Base-by-base conservation (phyloP, 2,888 invertebrate species). In the Plebejus anna region DNA sequence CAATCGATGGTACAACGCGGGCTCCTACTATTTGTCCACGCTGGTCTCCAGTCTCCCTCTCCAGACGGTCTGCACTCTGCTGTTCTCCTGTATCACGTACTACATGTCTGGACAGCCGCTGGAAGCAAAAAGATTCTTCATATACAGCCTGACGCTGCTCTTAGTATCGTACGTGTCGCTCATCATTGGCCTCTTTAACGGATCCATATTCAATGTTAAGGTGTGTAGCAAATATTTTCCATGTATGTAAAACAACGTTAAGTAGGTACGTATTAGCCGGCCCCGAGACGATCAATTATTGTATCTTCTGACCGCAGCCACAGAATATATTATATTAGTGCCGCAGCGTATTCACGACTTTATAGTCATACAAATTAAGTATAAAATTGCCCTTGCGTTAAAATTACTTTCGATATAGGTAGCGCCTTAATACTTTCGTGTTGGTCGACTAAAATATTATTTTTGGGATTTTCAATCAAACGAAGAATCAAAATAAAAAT, bases 1-100 rank as follows among this genome's bases (percentile, higher is more conserved):
- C 83, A 98, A 98, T 90, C 95, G 97, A 78, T 98, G 98, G 98
- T 98, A 98, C 89, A 97, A 97, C 32, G 90, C 98, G 2, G 96
- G 96, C 75, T 96, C 97, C 0, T 98, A 97, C 89, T 98, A 97
- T 85, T 88, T 96, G 32, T 97, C 98, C 11, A 96, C 97, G 73
- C 95, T 97, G 5, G 88, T 97, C 75, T 96, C 97, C 0, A 97
- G 98, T 84, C 92, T 98, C 81, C 98, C 98, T 0, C 96, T 97
- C 79, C 98, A 98, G 93, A 89, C 96, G 0, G 87, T 96, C 36
- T 97, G 96, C 82, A 97, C 98, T 0, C 87, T 97, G 11, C 88
- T 96, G 6, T 99, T 97, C 84, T 96, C 96, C 7, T 87, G 95
- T 77, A 96, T 98, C 75, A 96, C 97, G 0, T 99, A 98, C 90